Evolutionary conservation across 2,113 vertebrate species (phyloP).

Genomic region (Tychaedon coryphoeus): DNA sequence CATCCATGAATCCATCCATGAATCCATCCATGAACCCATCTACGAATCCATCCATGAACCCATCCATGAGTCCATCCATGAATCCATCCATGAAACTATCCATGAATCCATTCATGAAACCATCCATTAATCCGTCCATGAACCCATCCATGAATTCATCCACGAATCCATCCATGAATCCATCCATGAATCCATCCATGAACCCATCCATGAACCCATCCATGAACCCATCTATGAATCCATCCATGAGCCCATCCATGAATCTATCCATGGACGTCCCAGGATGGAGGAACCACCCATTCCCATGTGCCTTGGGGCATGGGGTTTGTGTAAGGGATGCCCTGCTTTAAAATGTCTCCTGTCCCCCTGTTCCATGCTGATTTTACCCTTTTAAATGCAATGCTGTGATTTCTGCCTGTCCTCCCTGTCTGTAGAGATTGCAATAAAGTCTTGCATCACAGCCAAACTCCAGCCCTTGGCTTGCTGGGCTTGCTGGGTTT

Average conservation of each 20-base stretch:
- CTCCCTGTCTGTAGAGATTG: not conserved
- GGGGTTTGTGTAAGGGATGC: not conserved
- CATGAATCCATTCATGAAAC: not conserved
- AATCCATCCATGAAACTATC: not conserved
- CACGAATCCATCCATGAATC: too few species aligned
- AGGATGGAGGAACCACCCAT: fast-evolving
- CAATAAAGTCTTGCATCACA: not conserved
- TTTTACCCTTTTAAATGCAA: not conserved
- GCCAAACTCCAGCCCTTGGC: not conserved
- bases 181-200: not conserved
- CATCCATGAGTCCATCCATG: not conserved
- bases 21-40: not conserved
- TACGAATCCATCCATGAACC: not conserved
- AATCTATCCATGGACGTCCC: fast-evolving
- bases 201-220: not conserved
- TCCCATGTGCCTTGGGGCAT: fast-evolving
- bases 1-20: fast-evolving
- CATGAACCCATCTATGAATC: not conserved
- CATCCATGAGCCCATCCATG: too few species aligned
- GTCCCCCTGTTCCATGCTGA: not conserved
- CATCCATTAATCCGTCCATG: not conserved
- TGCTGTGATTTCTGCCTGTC: not conserved
- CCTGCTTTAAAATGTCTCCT: not conserved
- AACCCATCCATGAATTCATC: fast-evolving
- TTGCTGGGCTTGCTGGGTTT: not conserved